Base-by-base conservation (phyloP, 1,140 invertebrate species). In the Habropoda laboriosa region DNA sequence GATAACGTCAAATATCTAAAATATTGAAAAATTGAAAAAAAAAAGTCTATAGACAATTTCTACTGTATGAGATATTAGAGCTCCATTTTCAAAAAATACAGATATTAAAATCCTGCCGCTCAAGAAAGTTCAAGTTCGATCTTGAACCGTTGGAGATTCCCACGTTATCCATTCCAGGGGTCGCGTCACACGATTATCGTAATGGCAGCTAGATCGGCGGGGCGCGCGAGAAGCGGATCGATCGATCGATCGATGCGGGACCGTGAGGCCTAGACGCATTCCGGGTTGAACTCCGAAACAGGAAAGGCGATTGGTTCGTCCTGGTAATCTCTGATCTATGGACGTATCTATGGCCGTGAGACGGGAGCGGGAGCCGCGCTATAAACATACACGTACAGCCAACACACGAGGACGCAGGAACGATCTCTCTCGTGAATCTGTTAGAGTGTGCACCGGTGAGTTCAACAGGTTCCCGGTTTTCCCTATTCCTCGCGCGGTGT, bases 251-350 rank as follows among this genome's bases (percentile, higher is more conserved):
- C 49, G 49, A 71, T n/a, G 13, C 35, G 21, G 3, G 51, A 60
- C 40, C 42, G 3, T 18, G 32, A 71, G 8, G n/a, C n/a, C 13
- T 30, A 67, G 74, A 57, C 51, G 74, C 55, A 57, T 63, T 27
- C 45, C 42, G n/a, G 42, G 27, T 72, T n/a, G 51, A 57, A 86
- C 79, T 77, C 35, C 53, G 10, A 73, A 57, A 53, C 45, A n/a
- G 60, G 21, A 30, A 60, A 73, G 30, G 7, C 79, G 72, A 86
- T 85, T 77, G 77, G 72, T 86, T 86, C 57, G 68, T 85, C 79
- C 74, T 49, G 53, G 61, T 85, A 86, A 86, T 81, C 84, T 86
- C 73, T 79, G 78, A 85, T 86, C 82, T 78, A 85, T 67, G 79
- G 51, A 84, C 53, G 60, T 82, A 82, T 86, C 71, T 60, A 79